Conservation (phyloP, 1,140 invertebrate species). For the Achroia grisella region DNA sequence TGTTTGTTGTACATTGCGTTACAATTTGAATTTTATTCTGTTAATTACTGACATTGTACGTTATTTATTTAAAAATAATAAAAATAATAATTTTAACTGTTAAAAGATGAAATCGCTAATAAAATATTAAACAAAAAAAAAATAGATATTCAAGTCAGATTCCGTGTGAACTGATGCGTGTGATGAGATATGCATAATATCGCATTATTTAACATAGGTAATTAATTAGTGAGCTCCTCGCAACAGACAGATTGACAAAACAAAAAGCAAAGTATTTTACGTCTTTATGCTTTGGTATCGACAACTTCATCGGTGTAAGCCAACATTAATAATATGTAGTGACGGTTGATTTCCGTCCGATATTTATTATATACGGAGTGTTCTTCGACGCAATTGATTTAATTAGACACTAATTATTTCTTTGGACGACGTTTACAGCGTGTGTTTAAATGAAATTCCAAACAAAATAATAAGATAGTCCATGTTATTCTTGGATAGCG, state of each 20-base stretch:
- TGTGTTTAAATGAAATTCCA: too few species aligned
- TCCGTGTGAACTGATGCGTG: slow-evolving; percentile 31
- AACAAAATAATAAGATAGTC: too few species aligned
- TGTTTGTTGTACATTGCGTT: too few species aligned
- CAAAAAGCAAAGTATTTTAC: slow-evolving; percentile 52
- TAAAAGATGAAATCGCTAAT: too few species aligned
- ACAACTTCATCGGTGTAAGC: slow-evolving; percentile 50
- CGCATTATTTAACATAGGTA: slow-evolving; percentile 59
- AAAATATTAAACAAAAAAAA: too few species aligned
- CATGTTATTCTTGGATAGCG: too few species aligned
- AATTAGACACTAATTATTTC: too few species aligned
- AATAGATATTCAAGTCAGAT: slow-evolving; percentile 7
- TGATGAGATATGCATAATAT: slow-evolving; percentile 68
- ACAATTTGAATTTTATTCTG: too few species aligned
- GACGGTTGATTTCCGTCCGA: slow-evolving; percentile 52
- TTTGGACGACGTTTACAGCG: too few species aligned
- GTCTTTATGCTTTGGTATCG: slow-evolving; percentile 50
- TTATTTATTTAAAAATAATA: too few species aligned
- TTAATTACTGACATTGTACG: too few species aligned
- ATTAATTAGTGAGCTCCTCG: slow-evolving; percentile 50
- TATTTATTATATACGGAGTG: slow-evolving; percentile 16
- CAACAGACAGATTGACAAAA: slow-evolving; percentile 56
- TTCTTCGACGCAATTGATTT: background rate
- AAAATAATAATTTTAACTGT: too few species aligned
- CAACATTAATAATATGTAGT: slow-evolving; percentile 50